These are phyloP conservation scores for Scytalopus superciliaris DNA, from an alignment of 2,113 vertebrate genomes.

Conservation along the genomic window DNA sequence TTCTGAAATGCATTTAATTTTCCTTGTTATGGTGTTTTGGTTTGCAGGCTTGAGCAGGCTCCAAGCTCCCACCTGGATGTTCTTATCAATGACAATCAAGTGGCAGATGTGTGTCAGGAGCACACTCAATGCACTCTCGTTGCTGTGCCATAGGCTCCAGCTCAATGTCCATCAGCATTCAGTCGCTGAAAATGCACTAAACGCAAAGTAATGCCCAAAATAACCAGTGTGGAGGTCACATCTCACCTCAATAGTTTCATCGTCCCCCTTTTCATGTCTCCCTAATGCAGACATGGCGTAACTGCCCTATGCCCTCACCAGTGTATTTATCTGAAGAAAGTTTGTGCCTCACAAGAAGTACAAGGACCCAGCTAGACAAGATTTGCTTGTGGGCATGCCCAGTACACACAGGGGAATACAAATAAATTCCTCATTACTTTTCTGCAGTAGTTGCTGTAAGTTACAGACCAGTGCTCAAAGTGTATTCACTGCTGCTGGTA, in stretches of 20 bases:
- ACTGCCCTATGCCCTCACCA: not conserved
- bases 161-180: accelerated
- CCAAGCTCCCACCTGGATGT: not conserved
- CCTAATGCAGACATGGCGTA: not conserved
- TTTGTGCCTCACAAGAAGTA: not conserved
- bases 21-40: not conserved
- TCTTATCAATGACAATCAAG: not conserved
- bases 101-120: not conserved
- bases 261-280: not conserved
- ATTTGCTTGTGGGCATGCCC: not conserved
- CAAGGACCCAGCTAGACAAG: not conserved
- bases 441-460: not conserved
- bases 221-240: not conserved
- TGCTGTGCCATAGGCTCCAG: not conserved
- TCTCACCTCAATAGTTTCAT: not conserved
- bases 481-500: not conserved
- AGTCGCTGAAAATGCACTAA: not conserved
- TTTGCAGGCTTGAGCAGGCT: not conserved
- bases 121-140: not conserved
- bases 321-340: not conserved
- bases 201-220: not conserved
- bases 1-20: not conserved
- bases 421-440: not conserved
- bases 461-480: not conserved
- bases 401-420: not conserved